Evolutionary conservation across 2,888 invertebrate genomes (phyloP).

Genomic region (Acrocyrtus sp.): DNA sequence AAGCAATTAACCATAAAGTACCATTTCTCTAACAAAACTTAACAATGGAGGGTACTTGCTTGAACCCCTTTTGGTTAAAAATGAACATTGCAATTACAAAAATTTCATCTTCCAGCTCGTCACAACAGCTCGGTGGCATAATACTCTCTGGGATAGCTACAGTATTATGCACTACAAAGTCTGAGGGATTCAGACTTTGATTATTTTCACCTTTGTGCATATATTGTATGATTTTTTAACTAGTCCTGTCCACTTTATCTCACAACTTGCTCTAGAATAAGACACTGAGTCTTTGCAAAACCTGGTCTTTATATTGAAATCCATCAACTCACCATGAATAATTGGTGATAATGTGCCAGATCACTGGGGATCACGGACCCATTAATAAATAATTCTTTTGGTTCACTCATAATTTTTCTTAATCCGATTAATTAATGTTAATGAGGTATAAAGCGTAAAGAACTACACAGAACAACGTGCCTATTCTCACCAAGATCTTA

Average conservation of each 20-base stretch:
- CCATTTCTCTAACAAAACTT: neutral
- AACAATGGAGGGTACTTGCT: too few relatives aligned
- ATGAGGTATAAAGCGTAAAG: too few relatives aligned
- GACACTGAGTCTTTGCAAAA: too few relatives aligned
- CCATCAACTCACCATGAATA: too few relatives aligned
- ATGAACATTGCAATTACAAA: constrained; percentile 49
- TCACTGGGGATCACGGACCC: too few relatives aligned
- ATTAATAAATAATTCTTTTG: too few relatives aligned
- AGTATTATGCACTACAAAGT: constrained; percentile 32
- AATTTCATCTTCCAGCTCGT: constrained; percentile 61
- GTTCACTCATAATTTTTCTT: too few relatives aligned
- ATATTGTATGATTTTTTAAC: too few relatives aligned
- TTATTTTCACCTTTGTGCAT: constrained; percentile 35
- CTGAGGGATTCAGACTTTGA: constrained; percentile 39
- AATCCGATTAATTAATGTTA: constrained; percentile 17
- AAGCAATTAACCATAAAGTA: neutral
- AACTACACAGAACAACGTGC: too few relatives aligned
- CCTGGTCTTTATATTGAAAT: too few relatives aligned
- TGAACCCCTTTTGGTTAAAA: neutral
- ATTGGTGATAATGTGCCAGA: too few relatives aligned
- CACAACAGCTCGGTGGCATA: constrained; percentile 58
- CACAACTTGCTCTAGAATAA: neutral
- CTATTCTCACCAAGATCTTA: too few relatives aligned
- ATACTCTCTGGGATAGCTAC: constrained; percentile 16
- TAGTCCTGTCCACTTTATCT: neutral